Evolutionary conservation across 2,797 vertebrate species (phyloP).

Genomic region (Rhinogobio ventralis): DNA sequence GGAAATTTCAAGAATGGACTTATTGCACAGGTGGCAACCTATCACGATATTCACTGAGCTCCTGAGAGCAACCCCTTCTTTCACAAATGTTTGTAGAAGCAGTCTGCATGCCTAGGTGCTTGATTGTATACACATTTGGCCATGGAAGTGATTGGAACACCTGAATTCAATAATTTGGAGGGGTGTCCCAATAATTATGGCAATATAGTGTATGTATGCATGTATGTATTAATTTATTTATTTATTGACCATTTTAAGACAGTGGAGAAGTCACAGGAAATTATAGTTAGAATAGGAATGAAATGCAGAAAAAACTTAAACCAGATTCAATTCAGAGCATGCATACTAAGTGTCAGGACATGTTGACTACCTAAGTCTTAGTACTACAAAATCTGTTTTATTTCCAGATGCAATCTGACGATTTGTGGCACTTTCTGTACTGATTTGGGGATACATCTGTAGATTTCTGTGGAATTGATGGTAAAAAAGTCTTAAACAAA

Average conservation of each 20-base stretch:
- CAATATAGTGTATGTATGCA: background rate
- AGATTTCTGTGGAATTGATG: background rate
- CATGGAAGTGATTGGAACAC: no score
- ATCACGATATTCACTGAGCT: no score
- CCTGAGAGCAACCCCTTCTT: no score
- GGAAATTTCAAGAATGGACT: no score
- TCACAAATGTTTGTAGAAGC: no score
- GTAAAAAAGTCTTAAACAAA: background rate
- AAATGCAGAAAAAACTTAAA: background rate
- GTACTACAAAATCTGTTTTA: background rate
- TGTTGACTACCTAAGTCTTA: background rate
- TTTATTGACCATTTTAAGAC: background rate
- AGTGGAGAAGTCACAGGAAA: background rate
- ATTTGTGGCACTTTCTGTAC: background rate
- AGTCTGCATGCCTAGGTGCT: no score
- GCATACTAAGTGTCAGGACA: background rate
- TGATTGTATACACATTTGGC: no score
- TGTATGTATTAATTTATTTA: background rate
- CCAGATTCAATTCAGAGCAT: background rate
- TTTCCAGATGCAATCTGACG: background rate
- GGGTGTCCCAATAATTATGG: no score
- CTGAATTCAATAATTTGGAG: no score
- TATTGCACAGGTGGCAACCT: no score
- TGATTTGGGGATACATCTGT: background rate
- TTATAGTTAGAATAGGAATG: background rate